These are phyloP conservation scores for Drosophila insularis DNA, from an alignment of 1,140 invertebrate genomes.

Conservation along the genomic window DNA sequence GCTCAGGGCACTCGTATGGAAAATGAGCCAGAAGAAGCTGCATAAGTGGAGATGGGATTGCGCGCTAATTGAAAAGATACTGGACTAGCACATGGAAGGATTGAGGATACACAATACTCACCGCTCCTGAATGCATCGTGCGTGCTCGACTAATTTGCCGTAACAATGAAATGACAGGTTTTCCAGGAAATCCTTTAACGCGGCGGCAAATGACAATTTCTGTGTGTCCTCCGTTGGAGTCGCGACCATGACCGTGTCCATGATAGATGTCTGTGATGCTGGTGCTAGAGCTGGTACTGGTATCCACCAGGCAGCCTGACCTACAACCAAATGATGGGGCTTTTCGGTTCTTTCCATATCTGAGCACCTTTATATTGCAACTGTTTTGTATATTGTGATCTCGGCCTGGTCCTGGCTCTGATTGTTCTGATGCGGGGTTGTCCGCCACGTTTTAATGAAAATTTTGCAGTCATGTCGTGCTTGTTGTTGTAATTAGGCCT, in stretches of 20 bases:
- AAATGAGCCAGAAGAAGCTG: constrained; percentile 84
- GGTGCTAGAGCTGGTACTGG: constrained; percentile 27
- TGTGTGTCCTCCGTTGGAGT: constrained; percentile 43
- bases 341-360: constrained; percentile 43
- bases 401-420: not conserved
- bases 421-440: constrained; percentile 21
- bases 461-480: constrained; percentile 80
- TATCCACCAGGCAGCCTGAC: constrained; percentile 75
- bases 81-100: constrained; percentile 5
- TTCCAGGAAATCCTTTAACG: constrained; percentile 76
- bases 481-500: constrained; percentile 79
- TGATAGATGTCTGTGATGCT: constrained; percentile 13
- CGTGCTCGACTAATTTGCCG: constrained; percentile 76
- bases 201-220: constrained; percentile 73
- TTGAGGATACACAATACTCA: constrained; percentile 39
- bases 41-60: constrained; percentile 21
- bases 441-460: constrained; percentile 76
- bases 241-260: constrained; percentile 10
- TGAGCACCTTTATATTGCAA: constrained; percentile 64
- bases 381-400: constrained; percentile 39
- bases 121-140: constrained; percentile 67
- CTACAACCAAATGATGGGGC: constrained; percentile 47
- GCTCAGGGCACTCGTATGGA: constrained; percentile 82
- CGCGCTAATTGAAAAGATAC: constrained; percentile 60
- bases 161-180: constrained; percentile 82